Evolutionary conservation across 2,888 invertebrate species (phyloP).

Genomic region (Caenorhabditis imperialis): DNA sequence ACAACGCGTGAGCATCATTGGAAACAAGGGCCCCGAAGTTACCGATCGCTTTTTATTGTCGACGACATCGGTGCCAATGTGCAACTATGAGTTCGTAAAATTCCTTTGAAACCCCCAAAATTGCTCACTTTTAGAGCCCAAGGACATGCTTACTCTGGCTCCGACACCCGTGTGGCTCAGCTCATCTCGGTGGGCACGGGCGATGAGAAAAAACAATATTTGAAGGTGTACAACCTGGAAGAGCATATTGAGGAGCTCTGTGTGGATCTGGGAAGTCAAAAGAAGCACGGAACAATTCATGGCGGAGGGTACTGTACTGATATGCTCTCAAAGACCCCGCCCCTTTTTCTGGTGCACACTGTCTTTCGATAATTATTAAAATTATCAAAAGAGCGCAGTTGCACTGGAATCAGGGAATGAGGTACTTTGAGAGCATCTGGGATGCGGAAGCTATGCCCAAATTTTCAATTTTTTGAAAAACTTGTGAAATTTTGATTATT

Average conservation of each 20-base stretch:
- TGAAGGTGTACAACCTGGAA: slow-evolving; percentile 62
- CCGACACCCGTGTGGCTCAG: slow-evolving; percentile 66
- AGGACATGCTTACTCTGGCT: slow-evolving; percentile 56
- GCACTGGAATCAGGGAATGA: no score
- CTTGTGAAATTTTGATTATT: no score
- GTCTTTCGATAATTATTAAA: no score
- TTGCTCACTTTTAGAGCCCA: slow-evolving; percentile 56
- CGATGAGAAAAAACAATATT: slow-evolving; percentile 72
- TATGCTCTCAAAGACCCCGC: no score
- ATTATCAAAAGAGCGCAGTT: no score
- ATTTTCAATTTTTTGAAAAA: no score
- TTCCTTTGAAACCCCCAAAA: no score
- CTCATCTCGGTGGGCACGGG: slow-evolving; percentile 68
- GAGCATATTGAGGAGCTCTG: slow-evolving; percentile 63
- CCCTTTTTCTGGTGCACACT: no score
- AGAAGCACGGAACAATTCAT: slow-evolving; percentile 72
- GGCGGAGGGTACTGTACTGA: slow-evolving; percentile 28
- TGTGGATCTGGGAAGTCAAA: slow-evolving; percentile 65
- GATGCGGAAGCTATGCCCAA: no score
- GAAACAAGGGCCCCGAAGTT: slow-evolving; percentile 35
- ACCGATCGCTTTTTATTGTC: slow-evolving; percentile 55
- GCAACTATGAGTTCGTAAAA: slow-evolving; percentile 62
- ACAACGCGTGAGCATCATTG: slow-evolving; percentile 54
- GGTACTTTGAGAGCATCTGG: no score
- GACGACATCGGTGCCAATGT: slow-evolving; percentile 59